A percentile compares a stretch with the other conserved stretches of the same genome.
These are phyloP conservation scores for Augochlorella aurata DNA, from an alignment of 2,888 invertebrate species.

Conservation along the genomic window DNA sequence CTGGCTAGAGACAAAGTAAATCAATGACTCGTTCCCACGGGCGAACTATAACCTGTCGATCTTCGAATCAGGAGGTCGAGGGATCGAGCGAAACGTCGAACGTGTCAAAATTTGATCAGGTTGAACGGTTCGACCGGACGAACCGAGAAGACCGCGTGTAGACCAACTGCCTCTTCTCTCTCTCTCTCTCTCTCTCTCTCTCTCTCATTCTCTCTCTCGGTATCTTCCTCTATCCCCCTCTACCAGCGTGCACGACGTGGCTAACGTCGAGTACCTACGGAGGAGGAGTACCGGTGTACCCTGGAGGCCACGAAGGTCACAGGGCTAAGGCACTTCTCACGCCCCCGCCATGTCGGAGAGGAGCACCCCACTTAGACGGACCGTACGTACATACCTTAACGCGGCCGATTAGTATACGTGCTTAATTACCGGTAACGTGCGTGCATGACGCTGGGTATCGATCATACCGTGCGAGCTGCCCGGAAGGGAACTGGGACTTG, in stretches of 20 bases:
- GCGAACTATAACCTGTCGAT: slow-evolving; percentile 66
- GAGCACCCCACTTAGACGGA: slow-evolving; percentile 80
- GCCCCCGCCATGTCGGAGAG: slow-evolving; percentile 79
- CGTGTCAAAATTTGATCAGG: slow-evolving; percentile 80
- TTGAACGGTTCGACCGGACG: slow-evolving; percentile 55
- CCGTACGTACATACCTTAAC: slow-evolving; percentile 77
- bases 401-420: slow-evolving; percentile 79
- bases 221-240: slow-evolving; percentile 36
- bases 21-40: slow-evolving; percentile 61
- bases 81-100: slow-evolving; percentile 77
- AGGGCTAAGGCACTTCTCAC: slow-evolving; percentile 82
- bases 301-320: slow-evolving; percentile 79
- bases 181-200: neutral
- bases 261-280: slow-evolving; percentile 71
- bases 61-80: slow-evolving; percentile 70
- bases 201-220: slow-evolving; percentile 9
- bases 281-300: slow-evolving; percentile 71
- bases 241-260: slow-evolving; percentile 62
- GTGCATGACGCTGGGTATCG: slow-evolving; percentile 77
- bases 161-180: slow-evolving; percentile 18
- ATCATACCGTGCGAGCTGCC: slow-evolving; percentile 70
- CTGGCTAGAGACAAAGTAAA: slow-evolving; percentile 36
- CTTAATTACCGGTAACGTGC: slow-evolving; percentile 80
- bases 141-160: slow-evolving; percentile 58
- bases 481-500: slow-evolving; percentile 10